These are phyloP conservation scores for Leptosomus discolor DNA, from an alignment of 2,113 vertebrate genomes.

Conservation along the genomic window DNA sequence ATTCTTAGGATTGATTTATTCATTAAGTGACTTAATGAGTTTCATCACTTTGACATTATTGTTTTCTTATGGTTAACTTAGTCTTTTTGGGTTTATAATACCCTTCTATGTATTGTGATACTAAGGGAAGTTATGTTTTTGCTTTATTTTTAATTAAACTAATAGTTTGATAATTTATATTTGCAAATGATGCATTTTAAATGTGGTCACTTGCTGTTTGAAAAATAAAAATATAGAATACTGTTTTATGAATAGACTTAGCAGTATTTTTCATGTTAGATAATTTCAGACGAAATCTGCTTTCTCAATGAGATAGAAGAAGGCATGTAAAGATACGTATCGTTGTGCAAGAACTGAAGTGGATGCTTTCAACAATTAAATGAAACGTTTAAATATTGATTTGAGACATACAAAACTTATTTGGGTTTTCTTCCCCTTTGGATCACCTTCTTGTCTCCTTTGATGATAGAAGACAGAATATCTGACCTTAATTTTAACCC, in stretches of 20 bases:
- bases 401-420: neutral
- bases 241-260: slow-evolving; percentile 75
- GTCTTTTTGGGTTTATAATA: slow-evolving; percentile 68
- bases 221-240: slow-evolving; percentile 77
- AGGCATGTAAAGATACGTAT: neutral
- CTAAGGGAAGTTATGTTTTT: slow-evolving; percentile 71
- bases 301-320: slow-evolving; percentile 14
- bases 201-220: slow-evolving; percentile 79
- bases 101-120: slow-evolving; percentile 75
- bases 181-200: slow-evolving; percentile 80
- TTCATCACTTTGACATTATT: slow-evolving; percentile 59
- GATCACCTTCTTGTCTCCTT: neutral
- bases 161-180: slow-evolving; percentile 77
- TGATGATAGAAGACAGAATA: neutral
- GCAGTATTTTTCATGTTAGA: slow-evolving; percentile 71
- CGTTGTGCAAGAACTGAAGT: slow-evolving; percentile 28
- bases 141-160: slow-evolving; percentile 78
- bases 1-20: slow-evolving; percentile 64
- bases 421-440: neutral
- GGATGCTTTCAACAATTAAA: neutral
- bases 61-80: slow-evolving; percentile 71
- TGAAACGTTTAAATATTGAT: neutral
- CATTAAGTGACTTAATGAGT: slow-evolving; percentile 66
- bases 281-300: neutral
- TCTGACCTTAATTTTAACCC: neutral